Evolutionary conservation across 1,140 invertebrate genomes (phyloP).

Genomic region (Trachymyrmex cornetzi): DNA sequence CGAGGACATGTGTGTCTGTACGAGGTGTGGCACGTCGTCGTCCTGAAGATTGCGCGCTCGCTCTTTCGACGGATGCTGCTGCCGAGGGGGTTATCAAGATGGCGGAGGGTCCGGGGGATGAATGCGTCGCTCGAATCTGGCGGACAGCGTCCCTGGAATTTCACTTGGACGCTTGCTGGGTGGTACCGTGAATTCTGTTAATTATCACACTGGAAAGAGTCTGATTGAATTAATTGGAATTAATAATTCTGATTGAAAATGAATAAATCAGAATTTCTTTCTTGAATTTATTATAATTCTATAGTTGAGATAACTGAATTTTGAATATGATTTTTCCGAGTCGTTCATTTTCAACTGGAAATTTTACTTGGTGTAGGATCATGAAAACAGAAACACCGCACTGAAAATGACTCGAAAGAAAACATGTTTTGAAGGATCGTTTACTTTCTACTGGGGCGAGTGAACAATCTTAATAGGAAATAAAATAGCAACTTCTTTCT

Average conservation of each 20-base stretch:
- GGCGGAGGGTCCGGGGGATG: slow-evolving; percentile 2
- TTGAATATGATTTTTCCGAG: no score
- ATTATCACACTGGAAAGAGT: neutral
- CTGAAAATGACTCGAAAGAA: neutral
- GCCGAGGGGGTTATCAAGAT: slow-evolving; percentile 53
- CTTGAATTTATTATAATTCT: no score
- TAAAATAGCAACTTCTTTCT: neutral
- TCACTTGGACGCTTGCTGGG: neutral
- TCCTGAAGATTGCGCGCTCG: slow-evolving; percentile 59
- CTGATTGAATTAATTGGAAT: no score
- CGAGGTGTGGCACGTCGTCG: slow-evolving; percentile 22
- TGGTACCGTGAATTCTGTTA: neutral
- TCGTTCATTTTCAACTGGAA: no score
- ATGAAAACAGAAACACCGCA: neutral
- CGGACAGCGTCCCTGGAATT: slow-evolving; percentile 21
- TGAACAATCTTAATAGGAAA: neutral
- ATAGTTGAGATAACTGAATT: no score
- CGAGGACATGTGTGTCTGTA: neutral
- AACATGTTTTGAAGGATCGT: neutral
- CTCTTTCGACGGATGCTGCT: slow-evolving; percentile 63
- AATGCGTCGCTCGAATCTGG: slow-evolving; percentile 4
- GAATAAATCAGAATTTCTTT: no score
- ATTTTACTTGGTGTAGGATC: neutral
- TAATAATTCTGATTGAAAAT: no score
- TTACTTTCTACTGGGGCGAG: neutral